phyloP scores from a whole-genome alignment of 2,113 vertebrate genomes.

The Marcusenius ussheri region DNA sequence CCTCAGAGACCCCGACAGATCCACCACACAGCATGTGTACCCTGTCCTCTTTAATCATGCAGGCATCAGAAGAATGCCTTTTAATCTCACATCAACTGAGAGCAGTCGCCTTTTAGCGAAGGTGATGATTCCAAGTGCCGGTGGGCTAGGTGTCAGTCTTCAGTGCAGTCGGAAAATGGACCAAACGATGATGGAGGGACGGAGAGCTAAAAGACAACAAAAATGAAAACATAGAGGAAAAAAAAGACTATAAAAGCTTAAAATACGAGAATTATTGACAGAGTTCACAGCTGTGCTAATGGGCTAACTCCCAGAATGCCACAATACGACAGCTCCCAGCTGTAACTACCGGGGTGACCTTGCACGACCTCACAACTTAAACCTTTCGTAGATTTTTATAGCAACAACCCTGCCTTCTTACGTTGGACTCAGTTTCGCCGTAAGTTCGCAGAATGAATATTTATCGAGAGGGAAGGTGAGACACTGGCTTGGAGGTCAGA shows the following conservation, averaged over 20 bases:
- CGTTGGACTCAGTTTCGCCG: neutral
- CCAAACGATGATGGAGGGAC: neutral
- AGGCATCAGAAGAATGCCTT: neutral
- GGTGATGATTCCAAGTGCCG: neutral
- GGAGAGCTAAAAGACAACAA: neutral
- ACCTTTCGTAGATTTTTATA: neutral
- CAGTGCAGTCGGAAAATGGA: neutral
- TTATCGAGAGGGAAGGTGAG: constrained; percentile 44
- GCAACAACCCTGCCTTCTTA: neutral
- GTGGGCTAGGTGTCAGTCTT: neutral
- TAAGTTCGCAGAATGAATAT: neutral
- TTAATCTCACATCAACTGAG: neutral
- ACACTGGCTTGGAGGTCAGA: constrained; percentile 53
- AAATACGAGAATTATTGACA: neutral
- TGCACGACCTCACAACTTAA: neutral
- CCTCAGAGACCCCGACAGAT: neutral
- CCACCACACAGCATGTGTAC: neutral
- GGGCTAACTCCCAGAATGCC: neutral
- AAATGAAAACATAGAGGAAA: neutral
- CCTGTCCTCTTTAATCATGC: neutral
- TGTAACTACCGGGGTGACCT: neutral
- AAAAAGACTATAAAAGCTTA: neutral
- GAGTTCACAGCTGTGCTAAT: neutral
- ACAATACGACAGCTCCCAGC: neutral
- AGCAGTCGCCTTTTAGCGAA: neutral